phyloP scores from a whole-genome alignment of 2,113 vertebrate genomes.

The Neogale vison region DNA sequence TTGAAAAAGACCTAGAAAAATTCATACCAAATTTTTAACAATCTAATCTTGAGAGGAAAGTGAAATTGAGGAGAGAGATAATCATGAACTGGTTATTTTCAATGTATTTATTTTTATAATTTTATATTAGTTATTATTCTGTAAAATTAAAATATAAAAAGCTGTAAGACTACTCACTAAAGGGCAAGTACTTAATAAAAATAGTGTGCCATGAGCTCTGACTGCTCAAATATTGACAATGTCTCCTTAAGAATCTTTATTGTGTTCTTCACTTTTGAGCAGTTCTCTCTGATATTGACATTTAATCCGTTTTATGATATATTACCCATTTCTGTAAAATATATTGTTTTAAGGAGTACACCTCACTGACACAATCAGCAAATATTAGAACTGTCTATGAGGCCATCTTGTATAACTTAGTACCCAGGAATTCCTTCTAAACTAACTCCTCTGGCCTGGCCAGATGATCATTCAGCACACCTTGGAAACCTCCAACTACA shows the following conservation, averaged over 20 bases:
- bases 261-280: not conserved
- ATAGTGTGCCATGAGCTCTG: not conserved
- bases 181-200: not conserved
- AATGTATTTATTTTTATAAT: not conserved
- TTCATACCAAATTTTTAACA: not conserved
- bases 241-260: not conserved
- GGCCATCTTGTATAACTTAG: not conserved
- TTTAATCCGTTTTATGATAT: not conserved
- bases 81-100: not conserved
- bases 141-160: not conserved
- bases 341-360: not conserved
- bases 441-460: not conserved
- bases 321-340: not conserved
- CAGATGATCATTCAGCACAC: not conserved
- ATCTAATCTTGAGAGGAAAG: not conserved
- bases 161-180: not conserved
- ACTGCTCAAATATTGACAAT: not conserved
- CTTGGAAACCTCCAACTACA: not conserved
- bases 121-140: conserved; percentile 5
- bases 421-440: not conserved
- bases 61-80: not conserved
- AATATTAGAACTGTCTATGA: not conserved
- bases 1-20: not conserved
- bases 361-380: not conserved
- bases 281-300: not conserved